A percentile compares a stretch with the other conserved stretches of the same genome.
phyloP scores from a whole-genome alignment of 2,888 invertebrate species.

The Spodoptera exigua region DNA sequence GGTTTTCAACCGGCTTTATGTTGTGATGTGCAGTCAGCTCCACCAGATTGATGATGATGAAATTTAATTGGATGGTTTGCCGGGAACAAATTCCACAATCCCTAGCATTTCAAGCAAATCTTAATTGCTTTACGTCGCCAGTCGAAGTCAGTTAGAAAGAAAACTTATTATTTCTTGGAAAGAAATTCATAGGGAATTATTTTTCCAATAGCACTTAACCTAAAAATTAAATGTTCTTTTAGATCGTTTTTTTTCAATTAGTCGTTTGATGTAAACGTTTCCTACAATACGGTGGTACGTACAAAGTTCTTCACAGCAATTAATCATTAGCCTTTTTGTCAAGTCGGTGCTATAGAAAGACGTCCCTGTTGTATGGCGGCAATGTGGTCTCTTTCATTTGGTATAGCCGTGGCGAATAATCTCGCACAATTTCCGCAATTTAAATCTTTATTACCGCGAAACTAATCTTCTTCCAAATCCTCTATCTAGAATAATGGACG shows the following conservation, averaged over 20 bases:
- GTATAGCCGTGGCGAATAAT: conserved; percentile 13
- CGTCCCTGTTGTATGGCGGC: conserved; percentile 17
- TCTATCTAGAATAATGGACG: conserved; percentile 41
- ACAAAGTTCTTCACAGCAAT: conserved; percentile 21
- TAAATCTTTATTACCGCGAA: conserved; percentile 30
- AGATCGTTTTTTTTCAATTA: conserved; percentile 26
- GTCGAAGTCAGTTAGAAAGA: conserved; percentile 21
- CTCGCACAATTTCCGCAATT: conserved; percentile 24
- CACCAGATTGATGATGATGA: conserved; percentile 62
- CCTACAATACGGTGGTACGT: conserved; percentile 22
- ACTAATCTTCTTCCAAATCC: conserved; percentile 35
- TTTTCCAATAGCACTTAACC: conserved; percentile 5
- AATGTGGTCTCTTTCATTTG: conserved; percentile 15
- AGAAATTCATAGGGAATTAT: conserved; percentile 19
- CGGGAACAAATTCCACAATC: conserved; percentile 22
- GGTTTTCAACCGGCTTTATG: conserved; percentile 55
- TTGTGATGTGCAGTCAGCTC: conserved; percentile 60
- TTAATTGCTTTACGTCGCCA: conserved; percentile 36
- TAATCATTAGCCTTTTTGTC: conserved; percentile 30
- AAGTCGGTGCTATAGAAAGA: conserved; percentile 24
- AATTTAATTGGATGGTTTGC: conserved; percentile 49
- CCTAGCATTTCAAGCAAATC: conserved; percentile 18
- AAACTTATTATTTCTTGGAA: conserved; percentile 15
- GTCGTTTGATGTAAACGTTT: conserved; percentile 20
- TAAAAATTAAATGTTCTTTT: conserved; percentile 22